Conservation (phyloP, 30 jellyfish, hydroid and myxozoan genomes). For the Aurelia aurita region DNA sequence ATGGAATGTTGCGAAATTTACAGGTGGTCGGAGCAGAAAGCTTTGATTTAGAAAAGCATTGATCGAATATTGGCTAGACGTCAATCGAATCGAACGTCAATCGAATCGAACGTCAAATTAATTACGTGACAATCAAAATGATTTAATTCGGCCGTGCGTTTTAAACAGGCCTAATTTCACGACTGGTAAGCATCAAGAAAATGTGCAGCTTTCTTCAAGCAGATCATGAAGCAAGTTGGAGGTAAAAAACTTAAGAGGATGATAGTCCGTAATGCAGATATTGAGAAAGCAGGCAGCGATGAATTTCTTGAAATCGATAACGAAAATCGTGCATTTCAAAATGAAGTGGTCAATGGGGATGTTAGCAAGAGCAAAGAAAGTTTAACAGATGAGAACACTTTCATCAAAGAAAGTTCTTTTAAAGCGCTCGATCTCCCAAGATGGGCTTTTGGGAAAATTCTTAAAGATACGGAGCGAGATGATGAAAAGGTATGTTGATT, state of each 20-base stretch:
- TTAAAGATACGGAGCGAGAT: constrained; percentile 49
- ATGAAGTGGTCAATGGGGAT: background rate
- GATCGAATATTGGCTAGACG: too few relatives aligned
- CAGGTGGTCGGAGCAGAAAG: too few relatives aligned
- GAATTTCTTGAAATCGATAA: constrained; percentile 20
- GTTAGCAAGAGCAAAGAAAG: background rate
- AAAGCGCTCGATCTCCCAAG: constrained; percentile 14
- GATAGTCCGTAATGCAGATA: background rate
- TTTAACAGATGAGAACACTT: background rate
- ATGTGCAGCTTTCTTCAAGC: too few relatives aligned
- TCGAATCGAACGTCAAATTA: background rate
- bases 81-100: too few relatives aligned
- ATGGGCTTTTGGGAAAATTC: constrained; percentile 31
- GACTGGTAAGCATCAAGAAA: too few relatives aligned
- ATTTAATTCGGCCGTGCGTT: too few relatives aligned
- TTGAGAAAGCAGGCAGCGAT: background rate
- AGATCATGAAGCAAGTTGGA: too few relatives aligned
- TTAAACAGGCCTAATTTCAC: too few relatives aligned
- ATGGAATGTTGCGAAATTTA: too few relatives aligned
- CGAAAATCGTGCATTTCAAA: constrained; percentile 34
- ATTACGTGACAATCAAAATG: background rate
- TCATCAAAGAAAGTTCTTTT: constrained; percentile 6
- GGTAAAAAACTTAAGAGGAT: background rate
- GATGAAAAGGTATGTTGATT: constrained; percentile 40
- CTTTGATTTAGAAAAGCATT: too few relatives aligned